Evolutionary conservation across 2,113 vertebrate genomes (phyloP).

Genomic region (Greenwoodochromis staneri): DNA sequence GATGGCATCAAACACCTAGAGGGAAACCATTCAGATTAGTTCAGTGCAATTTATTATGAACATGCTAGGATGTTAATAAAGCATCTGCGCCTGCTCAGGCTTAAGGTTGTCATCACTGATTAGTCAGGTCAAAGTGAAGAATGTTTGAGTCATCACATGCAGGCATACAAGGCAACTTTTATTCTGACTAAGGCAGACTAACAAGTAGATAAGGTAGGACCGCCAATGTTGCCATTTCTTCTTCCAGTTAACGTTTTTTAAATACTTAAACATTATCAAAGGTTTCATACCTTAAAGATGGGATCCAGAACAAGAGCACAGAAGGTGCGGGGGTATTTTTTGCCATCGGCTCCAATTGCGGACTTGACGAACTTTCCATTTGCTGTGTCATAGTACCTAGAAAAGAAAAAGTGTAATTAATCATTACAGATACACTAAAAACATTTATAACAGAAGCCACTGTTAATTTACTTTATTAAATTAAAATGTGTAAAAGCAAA

Average conservation of each 20-base stretch:
- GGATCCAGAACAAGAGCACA: constrained; percentile 87
- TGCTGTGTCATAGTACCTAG: constrained; percentile 80
- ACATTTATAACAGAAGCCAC: neutral
- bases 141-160: constrained; percentile 78
- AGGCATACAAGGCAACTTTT: neutral
- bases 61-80: neutral
- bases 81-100: constrained; percentile 69
- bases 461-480: neutral
- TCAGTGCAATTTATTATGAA: neutral
- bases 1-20: constrained; percentile 88
- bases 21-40: neutral
- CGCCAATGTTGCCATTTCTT: neutral
- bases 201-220: neutral
- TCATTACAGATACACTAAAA: neutral
- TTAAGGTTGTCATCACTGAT: constrained; percentile 71
- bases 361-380: constrained; percentile 85
- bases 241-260: neutral
- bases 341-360: constrained; percentile 72
- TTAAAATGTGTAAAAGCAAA: neutral
- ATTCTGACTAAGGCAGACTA: neutral
- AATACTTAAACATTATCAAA: neutral
- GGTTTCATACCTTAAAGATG: constrained; percentile 85
- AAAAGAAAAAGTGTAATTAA: neutral
- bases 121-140: constrained; percentile 89
- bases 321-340: constrained; percentile 83